A percentile compares a stretch with the other conserved stretches of the same genome.
These are phyloP conservation scores for Onychomys arenicola DNA, from an alignment of 2,797 vertebrate species.

Conservation along the genomic window DNA sequence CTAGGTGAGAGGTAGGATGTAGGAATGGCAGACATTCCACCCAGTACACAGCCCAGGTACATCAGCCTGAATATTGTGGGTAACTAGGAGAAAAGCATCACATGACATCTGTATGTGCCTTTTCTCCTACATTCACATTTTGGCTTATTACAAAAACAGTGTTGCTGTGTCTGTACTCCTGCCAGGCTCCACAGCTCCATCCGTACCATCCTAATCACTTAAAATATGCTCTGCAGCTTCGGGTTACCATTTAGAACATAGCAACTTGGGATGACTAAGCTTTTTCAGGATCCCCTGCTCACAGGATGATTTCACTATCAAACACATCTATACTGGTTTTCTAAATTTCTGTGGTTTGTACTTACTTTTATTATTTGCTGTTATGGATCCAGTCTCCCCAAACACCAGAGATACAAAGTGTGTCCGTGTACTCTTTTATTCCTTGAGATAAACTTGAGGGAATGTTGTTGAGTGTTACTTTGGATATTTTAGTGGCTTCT, in stretches of 20 bases:
- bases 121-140: conserved; percentile 79
- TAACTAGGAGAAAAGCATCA: conserved; percentile 84
- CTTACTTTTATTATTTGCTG: not conserved
- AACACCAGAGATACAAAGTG: not conserved
- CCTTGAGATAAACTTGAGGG: not conserved
- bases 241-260: not conserved
- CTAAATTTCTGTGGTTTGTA: not conserved
- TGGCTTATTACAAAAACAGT: conserved; percentile 72
- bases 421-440: not conserved
- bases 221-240: not conserved
- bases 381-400: not conserved
- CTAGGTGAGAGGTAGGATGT: not conserved
- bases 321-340: not conserved
- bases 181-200: conserved; percentile 64
- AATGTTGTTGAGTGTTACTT: not conserved
- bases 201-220: conserved; percentile 53
- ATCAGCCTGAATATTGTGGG: conserved; percentile 76
- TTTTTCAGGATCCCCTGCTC: not conserved
- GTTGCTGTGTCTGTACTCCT: conserved; percentile 70
- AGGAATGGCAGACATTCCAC: conserved; percentile 40
- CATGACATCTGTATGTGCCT: conserved; percentile 81
- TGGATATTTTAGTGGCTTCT: not conserved
- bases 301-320: not conserved
- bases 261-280: not conserved
- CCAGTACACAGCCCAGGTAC: conserved; percentile 52